Evolutionary conservation across 2,113 vertebrate genomes (phyloP).

Genomic region (Cololabis saira): DNA sequence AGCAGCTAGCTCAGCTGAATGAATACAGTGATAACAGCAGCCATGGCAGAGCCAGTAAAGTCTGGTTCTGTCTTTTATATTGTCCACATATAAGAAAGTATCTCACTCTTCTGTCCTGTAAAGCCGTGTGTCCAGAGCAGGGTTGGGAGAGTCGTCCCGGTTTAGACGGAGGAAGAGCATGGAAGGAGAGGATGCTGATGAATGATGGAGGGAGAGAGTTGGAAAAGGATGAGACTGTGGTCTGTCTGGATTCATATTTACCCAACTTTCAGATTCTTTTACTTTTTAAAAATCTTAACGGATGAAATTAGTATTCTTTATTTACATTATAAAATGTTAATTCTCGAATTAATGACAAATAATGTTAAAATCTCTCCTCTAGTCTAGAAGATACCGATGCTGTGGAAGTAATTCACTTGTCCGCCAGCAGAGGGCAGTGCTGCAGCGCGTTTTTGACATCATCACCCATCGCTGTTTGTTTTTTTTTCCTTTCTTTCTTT

Average conservation of each 20-base stretch:
- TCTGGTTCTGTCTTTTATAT: background rate
- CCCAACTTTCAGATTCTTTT: background rate
- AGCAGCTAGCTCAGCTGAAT: conserved; percentile 37
- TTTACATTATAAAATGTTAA: background rate
- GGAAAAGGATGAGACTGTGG: conserved; percentile 23
- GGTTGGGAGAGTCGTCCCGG: background rate
- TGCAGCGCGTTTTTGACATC: conserved; percentile 7
- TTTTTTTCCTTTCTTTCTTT: conserved; percentile 10
- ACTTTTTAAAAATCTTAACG: background rate
- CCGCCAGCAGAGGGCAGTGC: conserved; percentile 58
- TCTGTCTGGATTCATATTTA: conserved; percentile 33
- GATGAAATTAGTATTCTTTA: background rate
- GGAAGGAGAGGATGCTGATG: conserved; percentile 39
- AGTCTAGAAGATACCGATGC: too few relatives aligned
- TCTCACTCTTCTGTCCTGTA: conserved; percentile 14
- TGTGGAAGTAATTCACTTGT: background rate
- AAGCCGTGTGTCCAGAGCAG: conserved; percentile 1
- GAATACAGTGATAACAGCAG: background rate
- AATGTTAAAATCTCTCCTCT: conserved; percentile 1
- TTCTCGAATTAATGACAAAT: background rate
- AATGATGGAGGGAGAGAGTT: conserved; percentile 28
- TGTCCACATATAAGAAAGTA: background rate
- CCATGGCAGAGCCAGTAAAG: background rate
- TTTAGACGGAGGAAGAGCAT: conserved; percentile 31
- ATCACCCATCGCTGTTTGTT: conserved; percentile 3